Base-by-base conservation (phyloP, 2,797 vertebrate genomes). In the Okamejei kenojei region DNA sequence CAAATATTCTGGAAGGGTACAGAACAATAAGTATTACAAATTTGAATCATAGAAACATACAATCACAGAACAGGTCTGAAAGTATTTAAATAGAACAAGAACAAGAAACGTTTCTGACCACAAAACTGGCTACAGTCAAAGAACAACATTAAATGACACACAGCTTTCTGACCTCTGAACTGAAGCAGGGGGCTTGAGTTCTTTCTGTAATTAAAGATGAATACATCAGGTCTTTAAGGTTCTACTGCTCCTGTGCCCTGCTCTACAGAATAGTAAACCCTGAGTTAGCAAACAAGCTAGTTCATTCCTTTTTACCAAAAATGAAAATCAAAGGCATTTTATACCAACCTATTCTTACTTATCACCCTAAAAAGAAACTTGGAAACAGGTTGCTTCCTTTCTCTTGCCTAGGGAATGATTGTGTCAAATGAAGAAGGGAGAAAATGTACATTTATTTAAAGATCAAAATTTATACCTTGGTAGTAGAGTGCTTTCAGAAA, bases 401-500 rank as follows among this genome's bases (percentile, higher is more conserved):
- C 90, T 92, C 23, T 76, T 58, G 11, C 38, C 38, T 58, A 76
- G 90, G 71, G 26, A 92, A 92, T 76, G 73, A 76, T 76, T 29
- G 21, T 74, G 23, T 76, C 23, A 68, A 88, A 88, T 19, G 7
- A 88, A 15, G 61, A 26, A 38, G 32, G 23, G 38, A 8, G 32
- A 45, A 73, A 29, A 74, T 17, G 5, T 58, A 92, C 54, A n/a
- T 38, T 11, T 73, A 74, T 9, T 68, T 91, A 54, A 74, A 4
- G 21, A 88, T 19, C 45, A 45, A 73, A 73, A 74, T 73, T 93
- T 94, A 10, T 93, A 98, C 98, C 98, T 97, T 96, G 95, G 45
- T 99, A 98, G 95, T 98, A 99, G 93, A 99, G 98, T 0, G 97
- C 97, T 0, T 97, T 94, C 88, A 99, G 97, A 95, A 98, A 99